Percentiles rank a stretch among this genome's conserved stretches.
Evolutionary conservation across 2,888 invertebrate species (phyloP).

Genomic region (Chirona hameri): DNA sequence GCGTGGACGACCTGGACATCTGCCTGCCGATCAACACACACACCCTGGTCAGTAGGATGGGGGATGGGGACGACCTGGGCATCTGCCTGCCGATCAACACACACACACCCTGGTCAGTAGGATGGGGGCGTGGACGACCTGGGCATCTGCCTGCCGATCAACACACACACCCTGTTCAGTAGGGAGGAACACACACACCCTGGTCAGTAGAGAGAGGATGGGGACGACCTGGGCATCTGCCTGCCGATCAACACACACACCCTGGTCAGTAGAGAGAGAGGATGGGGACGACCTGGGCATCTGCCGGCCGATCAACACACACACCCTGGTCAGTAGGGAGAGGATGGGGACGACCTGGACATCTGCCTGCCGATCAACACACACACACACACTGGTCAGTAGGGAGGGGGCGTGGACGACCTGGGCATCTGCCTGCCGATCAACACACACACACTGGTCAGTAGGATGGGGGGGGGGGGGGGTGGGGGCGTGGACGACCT

Average conservation of each 20-base stretch:
- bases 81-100: constrained; percentile 87
- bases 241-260: constrained; percentile 69
- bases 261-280: background rate
- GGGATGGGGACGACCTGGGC: constrained; percentile 94
- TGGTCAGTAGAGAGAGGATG: too few species aligned
- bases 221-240: constrained; percentile 94
- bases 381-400: constrained; percentile 50
- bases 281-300: constrained; percentile 96
- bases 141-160: constrained; percentile 75
- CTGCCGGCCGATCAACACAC: constrained; percentile 79
- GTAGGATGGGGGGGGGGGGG: too few species aligned
- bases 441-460: constrained; percentile 53
- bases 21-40: constrained; percentile 79
- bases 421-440: constrained; percentile 94
- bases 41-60: background rate
- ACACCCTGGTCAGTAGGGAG: background rate
- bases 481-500: constrained; percentile 94
- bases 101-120: background rate
- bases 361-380: constrained; percentile 85
- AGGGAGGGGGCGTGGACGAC: constrained; percentile 80
- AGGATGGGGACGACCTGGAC: too few species aligned
- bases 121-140: too few species aligned
- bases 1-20: constrained; percentile 94
- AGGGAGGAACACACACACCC: too few species aligned
- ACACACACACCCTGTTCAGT: constrained; percentile 50